phyloP scores from a whole-genome alignment of 2,888 invertebrate genomes.

The Strigamia crassipes region DNA sequence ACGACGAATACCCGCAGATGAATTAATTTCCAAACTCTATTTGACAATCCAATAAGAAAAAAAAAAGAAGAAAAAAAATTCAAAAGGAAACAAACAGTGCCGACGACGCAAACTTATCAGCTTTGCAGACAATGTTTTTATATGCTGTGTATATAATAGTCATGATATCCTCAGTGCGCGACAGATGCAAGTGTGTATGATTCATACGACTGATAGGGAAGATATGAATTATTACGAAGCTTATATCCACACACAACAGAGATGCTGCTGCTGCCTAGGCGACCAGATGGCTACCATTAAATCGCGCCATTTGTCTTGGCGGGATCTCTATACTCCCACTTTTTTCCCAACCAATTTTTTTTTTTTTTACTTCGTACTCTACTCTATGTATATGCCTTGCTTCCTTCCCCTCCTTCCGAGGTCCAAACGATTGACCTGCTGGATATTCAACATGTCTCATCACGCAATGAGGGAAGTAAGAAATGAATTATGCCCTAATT shows the following conservation, averaged over 20 bases:
- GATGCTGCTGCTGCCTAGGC: constrained; percentile 21
- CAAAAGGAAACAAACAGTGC: not conserved
- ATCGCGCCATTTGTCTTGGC: constrained; percentile 21
- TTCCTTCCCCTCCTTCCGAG: constrained; percentile 18
- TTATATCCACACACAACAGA: constrained; percentile 21
- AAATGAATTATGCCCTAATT: constrained; percentile 11
- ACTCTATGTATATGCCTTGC: not conserved
- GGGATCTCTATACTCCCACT: constrained; percentile 21
- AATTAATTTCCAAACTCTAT: not conserved
- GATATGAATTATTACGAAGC: constrained; percentile 16
- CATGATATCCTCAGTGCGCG: constrained; percentile 6
- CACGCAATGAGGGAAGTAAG: constrained; percentile 4
- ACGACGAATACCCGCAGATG: constrained; percentile 16
- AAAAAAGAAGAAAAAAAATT: not conserved
- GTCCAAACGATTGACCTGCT: constrained; percentile 21
- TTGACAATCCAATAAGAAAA: not conserved
- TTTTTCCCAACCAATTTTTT: not conserved
- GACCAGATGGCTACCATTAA: constrained; percentile 21
- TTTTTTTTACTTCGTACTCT: not conserved
- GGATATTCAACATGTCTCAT: constrained; percentile 21
- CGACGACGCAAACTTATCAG: not conserved
- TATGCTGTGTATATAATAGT: not conserved
- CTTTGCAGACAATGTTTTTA: not conserved
- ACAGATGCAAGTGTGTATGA: constrained; percentile 21
- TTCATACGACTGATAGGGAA: constrained; percentile 21